Base-by-base conservation (phyloP, 2,888 invertebrate species). In the Troides aeacus region DNA sequence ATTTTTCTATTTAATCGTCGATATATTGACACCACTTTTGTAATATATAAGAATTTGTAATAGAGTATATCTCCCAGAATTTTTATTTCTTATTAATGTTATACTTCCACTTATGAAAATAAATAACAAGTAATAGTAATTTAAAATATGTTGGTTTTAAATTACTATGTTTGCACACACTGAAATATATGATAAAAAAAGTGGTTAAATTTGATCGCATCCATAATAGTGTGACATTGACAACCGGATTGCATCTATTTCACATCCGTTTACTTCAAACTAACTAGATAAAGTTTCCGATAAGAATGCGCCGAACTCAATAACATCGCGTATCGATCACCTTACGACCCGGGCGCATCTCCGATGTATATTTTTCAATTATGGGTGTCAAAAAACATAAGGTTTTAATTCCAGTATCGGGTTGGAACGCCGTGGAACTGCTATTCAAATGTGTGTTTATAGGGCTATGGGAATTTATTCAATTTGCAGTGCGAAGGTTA, bases 341-440 rank as follows among this genome's bases (percentile, higher is more conserved):
- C 81, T 64, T 72, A 77, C 71, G 84, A 85, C 86, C 84, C 85
- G 84, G 82, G 83, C 80, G 82, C 78, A 75, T 76, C 74, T 76
- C 73, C 71, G 76, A 53, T 59, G 39, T 21, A 18, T 24, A 1
- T 66, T 50, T 36, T 23, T 50, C 10, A 58, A 8, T 21, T 56
- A 91, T 91, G 91, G 81, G 89, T 78, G 84, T 77, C 6, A 82
- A 75, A 63, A 81, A 77, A 72, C 79, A 77, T 67, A 84, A 85
- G 74, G 84, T 88, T 42, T 78, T 92, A 53, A 77, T 87, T 79
- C 75, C 83, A n/a, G 83, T 91, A 0, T 80, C 85, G 0, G 92
- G 92, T 0, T 89, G 90, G 89, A 80, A 83, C 39, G 89, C 92
- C 0, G 83, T 90, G 17, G 87, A 88, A 69, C 77, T 91, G 70